Conservation (phyloP, 1,140 invertebrate genomes). For the Drosophila orena region DNA sequence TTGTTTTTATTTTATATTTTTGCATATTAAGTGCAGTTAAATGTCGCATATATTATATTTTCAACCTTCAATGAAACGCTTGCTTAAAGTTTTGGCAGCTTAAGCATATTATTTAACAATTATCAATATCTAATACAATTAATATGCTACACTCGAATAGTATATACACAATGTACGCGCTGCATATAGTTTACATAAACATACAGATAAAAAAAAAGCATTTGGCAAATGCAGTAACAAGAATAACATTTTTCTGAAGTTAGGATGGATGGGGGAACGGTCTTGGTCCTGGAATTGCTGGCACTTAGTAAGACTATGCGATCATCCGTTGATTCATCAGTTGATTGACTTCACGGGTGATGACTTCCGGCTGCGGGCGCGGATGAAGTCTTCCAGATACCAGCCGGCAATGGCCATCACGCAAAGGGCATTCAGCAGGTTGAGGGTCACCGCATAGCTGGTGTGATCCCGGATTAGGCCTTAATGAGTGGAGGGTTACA, state of each 20-base stretch:
- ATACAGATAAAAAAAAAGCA: slow-evolving; percentile 33
- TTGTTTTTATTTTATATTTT: too few species aligned
- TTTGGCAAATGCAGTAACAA: slow-evolving; percentile 45
- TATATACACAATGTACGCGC: slow-evolving; percentile 76
- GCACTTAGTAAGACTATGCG: slow-evolving; percentile 3
- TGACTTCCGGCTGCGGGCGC: slow-evolving; percentile 51
- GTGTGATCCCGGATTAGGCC: slow-evolving; percentile 87
- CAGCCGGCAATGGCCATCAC: slow-evolving; percentile 65
- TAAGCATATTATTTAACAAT: slow-evolving; percentile 72
- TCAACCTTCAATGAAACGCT: not conserved
- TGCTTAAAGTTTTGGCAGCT: slow-evolving; percentile 34
- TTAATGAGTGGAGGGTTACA: slow-evolving; percentile 61
- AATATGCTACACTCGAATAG: slow-evolving; percentile 66
- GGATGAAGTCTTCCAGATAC: slow-evolving; percentile 71
- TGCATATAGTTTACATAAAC: slow-evolving; percentile 44
- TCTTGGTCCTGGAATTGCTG: not conserved
- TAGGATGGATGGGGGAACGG: slow-evolving; percentile 18
- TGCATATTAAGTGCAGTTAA: too few species aligned
- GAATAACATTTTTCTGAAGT: slow-evolving; percentile 56
- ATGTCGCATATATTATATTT: too few species aligned
- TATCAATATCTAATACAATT: slow-evolving; percentile 61
- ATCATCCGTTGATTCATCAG: not conserved
- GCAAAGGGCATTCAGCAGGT: slow-evolving; percentile 86
- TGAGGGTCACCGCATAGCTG: slow-evolving; percentile 87
- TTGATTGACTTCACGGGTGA: slow-evolving; percentile 19